Evolutionary conservation across 1,140 invertebrate species (phyloP).

Genomic region (Drosophila melanica): DNA sequence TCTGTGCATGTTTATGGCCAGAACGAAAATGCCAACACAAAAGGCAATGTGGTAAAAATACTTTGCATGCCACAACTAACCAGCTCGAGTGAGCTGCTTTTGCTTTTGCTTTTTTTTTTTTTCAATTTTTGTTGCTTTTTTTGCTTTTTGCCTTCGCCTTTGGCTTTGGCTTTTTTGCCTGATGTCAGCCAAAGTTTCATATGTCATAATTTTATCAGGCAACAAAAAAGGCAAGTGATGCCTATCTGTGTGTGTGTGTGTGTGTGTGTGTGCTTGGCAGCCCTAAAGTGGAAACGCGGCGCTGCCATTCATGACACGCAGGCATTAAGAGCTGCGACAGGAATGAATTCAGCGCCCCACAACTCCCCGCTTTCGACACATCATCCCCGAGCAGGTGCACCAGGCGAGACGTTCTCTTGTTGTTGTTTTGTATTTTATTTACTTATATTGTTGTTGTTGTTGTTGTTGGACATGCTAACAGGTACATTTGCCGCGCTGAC

Average conservation of each 20-base stretch:
- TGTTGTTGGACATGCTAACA: slow-evolving; percentile 45
- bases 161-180: slow-evolving; percentile 27
- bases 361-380: background rate
- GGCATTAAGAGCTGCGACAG: slow-evolving; percentile 74
- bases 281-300: slow-evolving; percentile 76
- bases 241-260: slow-evolving; percentile 20
- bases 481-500: slow-evolving; percentile 49
- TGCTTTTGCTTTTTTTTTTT: slow-evolving; percentile 28
- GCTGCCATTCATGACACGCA: slow-evolving; percentile 80
- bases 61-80: slow-evolving; percentile 52
- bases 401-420: slow-evolving; percentile 12
- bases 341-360: slow-evolving; percentile 20
- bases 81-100: slow-evolving; percentile 19
- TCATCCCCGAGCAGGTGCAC: slow-evolving; percentile 29
- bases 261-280: slow-evolving; percentile 45
- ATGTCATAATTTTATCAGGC: slow-evolving; percentile 82
- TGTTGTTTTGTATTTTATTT: background rate
- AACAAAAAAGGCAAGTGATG: slow-evolving; percentile 65
- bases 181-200: slow-evolving; percentile 80
- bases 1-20: slow-evolving; percentile 80
- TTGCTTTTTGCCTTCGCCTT: background rate
- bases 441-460: slow-evolving; percentile 1
- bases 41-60: slow-evolving; percentile 53
- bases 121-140: slow-evolving; percentile 32
- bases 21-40: slow-evolving; percentile 43